These are phyloP conservation scores for Scaptomyza reducta DNA, from an alignment of 2,888 invertebrate species.

Conservation along the genomic window DNA sequence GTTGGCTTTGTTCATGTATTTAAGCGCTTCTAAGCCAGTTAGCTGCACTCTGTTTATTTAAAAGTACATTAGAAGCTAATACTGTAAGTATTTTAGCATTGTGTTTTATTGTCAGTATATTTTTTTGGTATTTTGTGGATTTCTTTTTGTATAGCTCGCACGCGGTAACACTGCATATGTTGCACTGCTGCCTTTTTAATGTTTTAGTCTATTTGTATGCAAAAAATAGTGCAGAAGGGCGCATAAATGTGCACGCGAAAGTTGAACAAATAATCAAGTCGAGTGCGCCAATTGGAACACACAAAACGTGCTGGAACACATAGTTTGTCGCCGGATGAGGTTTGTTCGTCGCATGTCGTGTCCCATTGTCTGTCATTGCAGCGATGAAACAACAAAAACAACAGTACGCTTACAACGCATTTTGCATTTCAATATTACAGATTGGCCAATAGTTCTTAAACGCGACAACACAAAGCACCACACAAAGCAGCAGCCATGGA, in stretches of 20 bases:
- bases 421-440: slow-evolving; percentile 47
- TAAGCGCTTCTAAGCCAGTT: not conserved
- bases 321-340: slow-evolving; percentile 18
- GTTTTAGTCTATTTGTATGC: slow-evolving; percentile 52
- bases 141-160: not conserved
- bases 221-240: slow-evolving; percentile 30
- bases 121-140: slow-evolving; percentile 11
- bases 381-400: slow-evolving; percentile 30
- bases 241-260: slow-evolving; percentile 36
- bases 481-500: slow-evolving; percentile 49
- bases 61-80: not conserved
- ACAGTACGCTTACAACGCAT: slow-evolving; percentile 66
- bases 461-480: slow-evolving; percentile 13
- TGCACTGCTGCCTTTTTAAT: slow-evolving; percentile 55
- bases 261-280: slow-evolving; percentile 25
- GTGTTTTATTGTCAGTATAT: not conserved
- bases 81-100: not conserved
- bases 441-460: slow-evolving; percentile 23
- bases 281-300: slow-evolving; percentile 20
- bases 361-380: slow-evolving; percentile 42
- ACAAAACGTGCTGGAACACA: slow-evolving; percentile 35
- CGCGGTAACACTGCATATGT: slow-evolving; percentile 47
- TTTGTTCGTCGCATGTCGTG: slow-evolving; percentile 13
- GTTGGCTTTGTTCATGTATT: not conserved
- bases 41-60: not conserved